These are phyloP conservation scores for Drosophila bifasciata DNA, from an alignment of 1,140 invertebrate genomes.

Conservation along the genomic window DNA sequence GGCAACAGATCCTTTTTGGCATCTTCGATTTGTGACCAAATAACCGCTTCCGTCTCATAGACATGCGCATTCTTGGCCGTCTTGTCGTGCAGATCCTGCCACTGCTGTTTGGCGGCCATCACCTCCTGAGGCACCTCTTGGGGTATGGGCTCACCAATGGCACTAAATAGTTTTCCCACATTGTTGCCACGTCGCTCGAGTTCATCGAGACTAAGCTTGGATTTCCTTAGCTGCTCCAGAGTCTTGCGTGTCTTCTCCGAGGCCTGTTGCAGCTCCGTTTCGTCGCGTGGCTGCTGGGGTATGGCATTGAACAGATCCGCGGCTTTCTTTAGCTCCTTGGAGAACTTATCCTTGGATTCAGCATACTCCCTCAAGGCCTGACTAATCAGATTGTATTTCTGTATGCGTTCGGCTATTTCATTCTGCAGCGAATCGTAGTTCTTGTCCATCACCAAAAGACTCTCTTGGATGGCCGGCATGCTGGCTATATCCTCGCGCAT, in stretches of 20 bases:
- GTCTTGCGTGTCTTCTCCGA: slow-evolving; percentile 91
- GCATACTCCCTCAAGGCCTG: slow-evolving; percentile 90
- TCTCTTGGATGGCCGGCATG: slow-evolving; percentile 91
- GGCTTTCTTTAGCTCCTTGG: slow-evolving; percentile 88
- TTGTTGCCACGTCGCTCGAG: slow-evolving; percentile 90
- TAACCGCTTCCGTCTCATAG: slow-evolving; percentile 93
- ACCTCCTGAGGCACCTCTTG: slow-evolving; percentile 88
- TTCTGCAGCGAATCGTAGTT: slow-evolving; percentile 92
- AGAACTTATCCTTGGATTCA: slow-evolving; percentile 88
- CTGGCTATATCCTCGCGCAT: slow-evolving; percentile 92
- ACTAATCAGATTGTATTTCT: slow-evolving; percentile 89
- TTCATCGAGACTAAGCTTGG: slow-evolving; percentile 90
- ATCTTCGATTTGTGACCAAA: slow-evolving; percentile 96
- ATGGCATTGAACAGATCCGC: slow-evolving; percentile 69
- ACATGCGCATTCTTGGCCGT: slow-evolving; percentile 89
- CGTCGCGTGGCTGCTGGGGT: slow-evolving; percentile 72
- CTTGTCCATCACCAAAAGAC: slow-evolving; percentile 89
- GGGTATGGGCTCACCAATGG: slow-evolving; percentile 90
- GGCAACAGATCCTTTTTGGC: slow-evolving; percentile 91
- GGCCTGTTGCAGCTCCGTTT: slow-evolving; percentile 85
- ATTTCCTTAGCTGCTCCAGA: slow-evolving; percentile 89
- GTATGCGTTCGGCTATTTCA: slow-evolving; percentile 89
- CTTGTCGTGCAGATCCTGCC: slow-evolving; percentile 90
- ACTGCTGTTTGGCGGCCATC: slow-evolving; percentile 87
- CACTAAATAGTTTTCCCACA: slow-evolving; percentile 89